phyloP scores from a whole-genome alignment of 2,113 vertebrate species.

The Gopherus flavomarginatus region DNA sequence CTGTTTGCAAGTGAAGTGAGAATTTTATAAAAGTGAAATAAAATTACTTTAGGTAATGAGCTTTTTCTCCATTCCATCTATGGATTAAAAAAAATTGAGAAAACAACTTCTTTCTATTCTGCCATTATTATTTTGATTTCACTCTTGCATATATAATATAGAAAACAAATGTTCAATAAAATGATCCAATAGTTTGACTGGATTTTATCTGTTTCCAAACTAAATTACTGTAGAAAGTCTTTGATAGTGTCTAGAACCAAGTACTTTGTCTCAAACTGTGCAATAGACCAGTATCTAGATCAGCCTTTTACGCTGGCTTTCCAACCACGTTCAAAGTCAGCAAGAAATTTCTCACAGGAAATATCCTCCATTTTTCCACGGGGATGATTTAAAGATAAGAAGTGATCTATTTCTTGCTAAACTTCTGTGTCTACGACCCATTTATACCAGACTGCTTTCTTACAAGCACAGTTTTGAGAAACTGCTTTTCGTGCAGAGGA shows the following conservation, averaged over 20 bases:
- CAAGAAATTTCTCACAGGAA: constrained; percentile 56
- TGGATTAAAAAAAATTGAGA: neutral
- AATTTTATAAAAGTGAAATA: neutral
- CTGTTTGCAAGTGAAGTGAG: neutral
- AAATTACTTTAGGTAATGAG: neutral
- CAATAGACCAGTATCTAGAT: neutral
- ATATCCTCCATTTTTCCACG: constrained; percentile 39
- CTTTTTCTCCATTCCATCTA: neutral
- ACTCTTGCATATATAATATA: neutral
- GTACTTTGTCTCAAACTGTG: neutral
- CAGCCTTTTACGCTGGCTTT: neutral
- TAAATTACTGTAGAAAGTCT: neutral
- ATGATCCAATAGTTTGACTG: neutral
- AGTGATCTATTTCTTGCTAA: constrained; percentile 34
- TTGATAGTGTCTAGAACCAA: neutral
- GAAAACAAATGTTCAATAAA: neutral
- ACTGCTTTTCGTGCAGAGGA: neutral
- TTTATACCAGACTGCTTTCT: constrained; percentile 10
- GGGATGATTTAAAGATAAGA: constrained; percentile 58
- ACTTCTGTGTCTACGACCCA: constrained; percentile 42
- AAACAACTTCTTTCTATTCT: neutral
- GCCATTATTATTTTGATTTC: neutral
- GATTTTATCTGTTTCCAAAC: neutral
- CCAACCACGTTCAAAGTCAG: neutral
- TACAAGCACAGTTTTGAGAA: neutral